Percentiles rank a stretch among this genome's conserved stretches.
Conservation (phyloP, 2,113 vertebrate genomes). For the Dromas ardeola region DNA sequence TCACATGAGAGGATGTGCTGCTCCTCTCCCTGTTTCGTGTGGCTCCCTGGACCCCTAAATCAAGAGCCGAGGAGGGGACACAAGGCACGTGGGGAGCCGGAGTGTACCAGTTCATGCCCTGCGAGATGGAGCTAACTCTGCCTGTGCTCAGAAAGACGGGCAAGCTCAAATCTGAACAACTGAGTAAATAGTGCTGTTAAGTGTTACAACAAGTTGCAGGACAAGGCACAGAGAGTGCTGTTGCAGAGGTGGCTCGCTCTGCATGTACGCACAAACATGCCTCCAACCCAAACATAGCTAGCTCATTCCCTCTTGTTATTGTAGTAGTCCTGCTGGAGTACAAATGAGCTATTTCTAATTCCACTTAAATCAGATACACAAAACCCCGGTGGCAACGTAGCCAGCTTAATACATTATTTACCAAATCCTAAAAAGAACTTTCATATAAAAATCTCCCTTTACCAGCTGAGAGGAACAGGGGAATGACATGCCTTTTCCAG, state of each 20-base stretch:
- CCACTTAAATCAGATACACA: neutral
- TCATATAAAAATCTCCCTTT: neutral
- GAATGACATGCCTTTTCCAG: neutral
- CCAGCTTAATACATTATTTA: neutral
- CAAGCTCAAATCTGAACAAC: neutral
- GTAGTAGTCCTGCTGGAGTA: neutral
- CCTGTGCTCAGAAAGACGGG: neutral
- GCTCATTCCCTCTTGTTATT: neutral
- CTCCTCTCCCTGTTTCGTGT: neutral
- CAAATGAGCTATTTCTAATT: neutral
- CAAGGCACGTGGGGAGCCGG: neutral
- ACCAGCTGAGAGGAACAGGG: neutral
- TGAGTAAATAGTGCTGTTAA: neutral
- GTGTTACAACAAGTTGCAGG: neutral
- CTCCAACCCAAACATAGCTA: neutral
- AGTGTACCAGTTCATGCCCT: neutral
- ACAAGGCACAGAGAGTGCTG: neutral
- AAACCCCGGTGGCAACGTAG: neutral
- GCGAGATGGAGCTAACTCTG: neutral
- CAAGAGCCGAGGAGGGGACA: neutral
- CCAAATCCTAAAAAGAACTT: neutral
- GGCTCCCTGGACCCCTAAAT: neutral
- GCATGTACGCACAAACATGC: neutral
- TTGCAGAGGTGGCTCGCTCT: neutral
- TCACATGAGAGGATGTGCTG: neutral